Conservation (phyloP, 1,140 invertebrate genomes). For the Leguminivora glycinivorella region DNA sequence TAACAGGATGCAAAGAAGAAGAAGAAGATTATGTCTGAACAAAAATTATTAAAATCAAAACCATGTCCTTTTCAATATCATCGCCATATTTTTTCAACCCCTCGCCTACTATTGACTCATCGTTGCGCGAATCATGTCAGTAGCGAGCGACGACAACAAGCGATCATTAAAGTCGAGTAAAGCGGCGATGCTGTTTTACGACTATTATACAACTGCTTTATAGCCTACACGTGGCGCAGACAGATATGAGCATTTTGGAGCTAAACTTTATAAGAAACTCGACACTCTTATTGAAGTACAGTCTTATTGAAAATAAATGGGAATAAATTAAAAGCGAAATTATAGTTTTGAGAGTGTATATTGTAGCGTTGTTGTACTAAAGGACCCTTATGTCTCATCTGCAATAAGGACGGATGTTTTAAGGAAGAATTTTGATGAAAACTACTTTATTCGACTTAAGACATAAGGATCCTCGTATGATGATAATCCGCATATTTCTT, state of each 20-base stretch:
- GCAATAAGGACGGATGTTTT: too few relatives aligned
- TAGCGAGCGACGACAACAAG: constrained; percentile 10
- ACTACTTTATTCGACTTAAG: too few relatives aligned
- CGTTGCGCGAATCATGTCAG: neutral
- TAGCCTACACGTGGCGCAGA: constrained; percentile 5
- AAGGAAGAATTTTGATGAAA: too few relatives aligned
- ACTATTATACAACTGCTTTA: constrained; percentile 21
- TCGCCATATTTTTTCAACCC: neutral
- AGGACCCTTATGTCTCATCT: too few relatives aligned
- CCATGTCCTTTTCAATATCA: neutral
- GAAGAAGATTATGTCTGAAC: too few relatives aligned
- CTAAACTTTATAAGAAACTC: constrained; percentile 48
- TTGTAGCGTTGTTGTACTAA: too few relatives aligned
- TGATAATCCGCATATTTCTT: too few relatives aligned
- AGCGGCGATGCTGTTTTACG: constrained; percentile 19
- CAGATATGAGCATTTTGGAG: constrained; percentile 16
- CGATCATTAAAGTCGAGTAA: constrained; percentile 4
- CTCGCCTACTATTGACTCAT: constrained; percentile 1
- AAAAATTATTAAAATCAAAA: too few relatives aligned
- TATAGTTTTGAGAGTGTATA: neutral
- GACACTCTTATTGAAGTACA: too few relatives aligned
- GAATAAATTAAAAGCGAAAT: constrained; percentile 23
- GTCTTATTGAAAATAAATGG: constrained; percentile 37
- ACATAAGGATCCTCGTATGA: too few relatives aligned
- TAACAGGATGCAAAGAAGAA: too few relatives aligned